A percentile compares a stretch with the other conserved stretches of the same genome.
Evolutionary conservation across 2,888 invertebrate genomes (phyloP).

Genomic region (Salpingus planirostris): DNA sequence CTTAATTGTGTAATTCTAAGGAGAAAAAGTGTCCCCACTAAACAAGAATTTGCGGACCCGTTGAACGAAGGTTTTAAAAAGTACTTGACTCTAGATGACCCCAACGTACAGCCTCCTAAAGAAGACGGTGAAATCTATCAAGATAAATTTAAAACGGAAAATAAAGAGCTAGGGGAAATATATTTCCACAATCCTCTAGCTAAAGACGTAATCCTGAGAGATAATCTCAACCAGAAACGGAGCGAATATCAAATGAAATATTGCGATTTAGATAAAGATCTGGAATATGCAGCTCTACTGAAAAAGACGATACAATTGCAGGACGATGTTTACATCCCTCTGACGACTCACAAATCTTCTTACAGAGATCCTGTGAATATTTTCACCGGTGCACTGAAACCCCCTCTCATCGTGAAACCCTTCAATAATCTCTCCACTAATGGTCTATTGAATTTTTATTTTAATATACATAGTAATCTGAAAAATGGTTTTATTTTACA

Average conservation of each 20-base stretch:
- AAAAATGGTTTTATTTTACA: conserved; percentile 1
- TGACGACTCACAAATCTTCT: conserved; percentile 20
- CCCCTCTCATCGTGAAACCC: no score
- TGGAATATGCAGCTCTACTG: no score
- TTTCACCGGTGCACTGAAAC: conserved; percentile 6
- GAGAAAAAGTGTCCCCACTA: no score
- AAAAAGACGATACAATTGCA: no score
- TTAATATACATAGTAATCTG: no score
- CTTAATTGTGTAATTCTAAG: no score
- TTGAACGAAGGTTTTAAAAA: conserved; percentile 21
- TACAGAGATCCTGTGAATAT: conserved; percentile 20
- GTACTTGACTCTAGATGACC: conserved; percentile 19
- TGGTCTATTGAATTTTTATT: no score
- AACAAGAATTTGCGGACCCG: conserved; percentile 24
- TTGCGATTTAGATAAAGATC: conserved; percentile 16
- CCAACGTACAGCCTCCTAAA: conserved; percentile 11
- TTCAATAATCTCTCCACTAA: no score
- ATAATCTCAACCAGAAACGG: conserved; percentile 17
- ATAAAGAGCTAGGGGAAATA: conserved; percentile 17
- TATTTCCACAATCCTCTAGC: conserved; percentile 21
- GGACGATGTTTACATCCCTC: no score
- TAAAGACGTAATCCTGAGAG: conserved; percentile 15
- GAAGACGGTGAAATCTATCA: conserved; percentile 21
- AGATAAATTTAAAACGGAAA: conserved; percentile 18
- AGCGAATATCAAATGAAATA: conserved; percentile 23